These are phyloP conservation scores for Drosophila grimshawi DNA, from an alignment of 1,140 invertebrate genomes.

Conservation along the genomic window DNA sequence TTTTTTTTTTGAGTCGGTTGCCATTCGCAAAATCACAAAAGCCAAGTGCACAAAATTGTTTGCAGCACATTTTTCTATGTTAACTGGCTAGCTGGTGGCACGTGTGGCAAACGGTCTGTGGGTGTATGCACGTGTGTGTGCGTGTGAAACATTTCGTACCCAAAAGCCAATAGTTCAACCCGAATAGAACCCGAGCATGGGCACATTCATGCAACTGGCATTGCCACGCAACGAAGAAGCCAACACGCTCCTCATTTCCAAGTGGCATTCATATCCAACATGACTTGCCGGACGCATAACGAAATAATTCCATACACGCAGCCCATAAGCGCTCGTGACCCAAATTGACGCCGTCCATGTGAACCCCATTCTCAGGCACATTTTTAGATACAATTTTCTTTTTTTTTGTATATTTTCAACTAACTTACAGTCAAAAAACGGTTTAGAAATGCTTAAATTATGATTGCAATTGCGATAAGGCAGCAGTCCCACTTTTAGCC, in stretches of 20 bases:
- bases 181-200: not conserved
- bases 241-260: conserved; percentile 15
- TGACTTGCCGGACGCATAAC: conserved; percentile 33
- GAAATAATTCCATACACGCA: conserved; percentile 47
- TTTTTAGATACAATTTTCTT: not conserved
- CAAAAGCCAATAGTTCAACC: conserved; percentile 8
- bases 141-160: conserved; percentile 23
- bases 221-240: conserved; percentile 8
- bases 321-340: conserved; percentile 30
- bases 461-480: not conserved
- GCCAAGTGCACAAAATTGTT: conserved; percentile 26
- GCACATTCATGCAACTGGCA: conserved; percentile 13
- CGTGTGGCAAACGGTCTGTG: not conserved
- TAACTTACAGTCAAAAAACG: not conserved
- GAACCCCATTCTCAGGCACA: conserved; percentile 1
- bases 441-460: not conserved
- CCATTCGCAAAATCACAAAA: conserved; percentile 34
- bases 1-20: not conserved
- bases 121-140: too few relatives aligned
- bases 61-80: conserved; percentile 64
- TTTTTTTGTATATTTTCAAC: not conserved
- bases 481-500: not conserved
- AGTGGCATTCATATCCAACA: not conserved
- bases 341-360: conserved; percentile 29
- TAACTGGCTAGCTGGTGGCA: conserved; percentile 31